These are phyloP conservation scores for Drosophila yakuba DNA, from an alignment of 1,140 invertebrate species.

Conservation along the genomic window DNA sequence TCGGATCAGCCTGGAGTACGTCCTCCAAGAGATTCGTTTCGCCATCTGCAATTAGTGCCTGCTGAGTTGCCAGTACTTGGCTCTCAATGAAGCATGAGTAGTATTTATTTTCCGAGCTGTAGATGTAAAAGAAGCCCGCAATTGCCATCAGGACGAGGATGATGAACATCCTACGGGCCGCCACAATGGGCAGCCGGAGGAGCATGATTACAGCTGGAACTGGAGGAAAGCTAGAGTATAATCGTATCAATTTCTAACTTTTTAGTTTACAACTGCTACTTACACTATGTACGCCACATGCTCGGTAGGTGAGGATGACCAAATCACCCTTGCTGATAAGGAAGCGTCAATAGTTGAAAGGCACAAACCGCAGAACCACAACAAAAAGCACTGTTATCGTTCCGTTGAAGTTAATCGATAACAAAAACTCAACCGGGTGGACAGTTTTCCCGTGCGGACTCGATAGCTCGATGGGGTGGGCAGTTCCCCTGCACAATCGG, in stretches of 20 bases:
- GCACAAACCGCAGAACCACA: not conserved
- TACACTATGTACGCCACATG: not conserved
- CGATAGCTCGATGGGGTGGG: not conserved
- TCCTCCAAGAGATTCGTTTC: constrained; percentile 46
- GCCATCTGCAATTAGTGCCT: constrained; percentile 3
- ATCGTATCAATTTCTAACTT: not conserved
- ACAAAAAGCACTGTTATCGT: too few species aligned
- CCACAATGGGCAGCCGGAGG: constrained; percentile 49
- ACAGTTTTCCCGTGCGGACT: not conserved
- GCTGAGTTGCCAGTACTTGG: not conserved
- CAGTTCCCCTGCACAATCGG: not conserved
- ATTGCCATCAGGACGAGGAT: constrained; percentile 48
- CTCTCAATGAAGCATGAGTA: constrained; percentile 40
- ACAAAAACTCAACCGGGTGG: not conserved
- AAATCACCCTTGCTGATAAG: not conserved
- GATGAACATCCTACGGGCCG: constrained; percentile 44
- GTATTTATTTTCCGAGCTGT: constrained; percentile 31
- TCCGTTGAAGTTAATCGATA: not conserved
- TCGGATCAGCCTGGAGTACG: constrained; percentile 49
- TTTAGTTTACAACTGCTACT: not conserved
- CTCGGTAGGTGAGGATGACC: not conserved
- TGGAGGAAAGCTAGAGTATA: not conserved
- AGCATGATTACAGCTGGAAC: constrained; percentile 58
- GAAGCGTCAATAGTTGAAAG: not conserved
- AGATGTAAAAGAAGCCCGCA: constrained; percentile 14